A percentile compares a stretch with the other conserved stretches of the same genome.
These are phyloP conservation scores for Drosophila meridiana DNA, from an alignment of 2,888 invertebrate genomes.

Conservation along the genomic window DNA sequence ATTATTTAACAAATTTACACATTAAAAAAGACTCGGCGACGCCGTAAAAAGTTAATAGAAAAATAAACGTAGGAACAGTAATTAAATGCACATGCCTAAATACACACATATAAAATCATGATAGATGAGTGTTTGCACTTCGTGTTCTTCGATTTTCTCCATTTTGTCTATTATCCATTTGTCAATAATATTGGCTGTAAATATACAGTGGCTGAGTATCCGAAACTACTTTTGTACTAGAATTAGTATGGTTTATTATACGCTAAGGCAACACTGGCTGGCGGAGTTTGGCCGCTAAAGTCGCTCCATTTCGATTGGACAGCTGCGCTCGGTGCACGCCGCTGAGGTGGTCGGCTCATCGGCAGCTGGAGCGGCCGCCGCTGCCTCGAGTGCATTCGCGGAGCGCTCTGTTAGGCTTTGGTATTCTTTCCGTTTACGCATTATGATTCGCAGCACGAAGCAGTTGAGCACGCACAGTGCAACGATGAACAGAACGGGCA, in stretches of 20 bases:
- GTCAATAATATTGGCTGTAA: conserved; percentile 12
- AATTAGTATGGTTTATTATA: neutral
- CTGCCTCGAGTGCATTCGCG: neutral
- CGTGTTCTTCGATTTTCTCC: too few species aligned
- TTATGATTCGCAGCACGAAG: conserved; percentile 70
- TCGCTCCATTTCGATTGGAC: conserved; percentile 74
- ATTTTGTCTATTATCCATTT: conserved; percentile 17
- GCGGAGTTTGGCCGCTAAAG: conserved; percentile 47
- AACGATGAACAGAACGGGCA: conserved; percentile 66
- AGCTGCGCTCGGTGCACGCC: conserved; percentile 31
- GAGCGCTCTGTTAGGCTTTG: conserved; percentile 39
- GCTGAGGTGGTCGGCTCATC: conserved; percentile 35
- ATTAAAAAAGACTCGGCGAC: conserved; percentile 21
- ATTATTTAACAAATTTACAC: conserved; percentile 46
- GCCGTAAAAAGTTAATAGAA: conserved; percentile 34
- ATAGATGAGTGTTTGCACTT: conserved; percentile 4
- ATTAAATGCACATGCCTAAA: conserved; percentile 68
- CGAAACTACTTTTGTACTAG: conserved; percentile 11
- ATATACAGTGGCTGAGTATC: conserved; percentile 60
- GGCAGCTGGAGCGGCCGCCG: conserved; percentile 6
- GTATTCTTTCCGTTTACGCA: conserved; percentile 65
- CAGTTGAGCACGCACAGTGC: conserved; percentile 68
- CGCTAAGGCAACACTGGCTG: conserved; percentile 29
- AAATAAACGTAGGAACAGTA: conserved; percentile 45
- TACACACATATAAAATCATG: conserved; percentile 22